Conservation (phyloP, 2,113 vertebrate species). For the Sinocyclocheilus anophthalmus region DNA sequence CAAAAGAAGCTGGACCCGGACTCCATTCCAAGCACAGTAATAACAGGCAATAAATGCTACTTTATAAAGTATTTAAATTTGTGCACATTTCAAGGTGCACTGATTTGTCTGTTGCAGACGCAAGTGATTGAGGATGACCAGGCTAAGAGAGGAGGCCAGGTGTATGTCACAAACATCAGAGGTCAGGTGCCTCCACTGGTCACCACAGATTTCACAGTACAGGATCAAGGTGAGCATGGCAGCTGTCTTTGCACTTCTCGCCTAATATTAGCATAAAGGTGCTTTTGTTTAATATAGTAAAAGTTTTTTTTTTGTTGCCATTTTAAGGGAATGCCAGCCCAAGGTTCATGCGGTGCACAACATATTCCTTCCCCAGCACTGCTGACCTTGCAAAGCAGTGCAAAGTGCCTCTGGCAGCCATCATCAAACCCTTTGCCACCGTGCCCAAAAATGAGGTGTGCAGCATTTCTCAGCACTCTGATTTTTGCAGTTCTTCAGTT, state of each 20-base stretch:
- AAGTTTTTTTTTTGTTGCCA: not conserved
- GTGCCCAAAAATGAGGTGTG: constrained; percentile 87
- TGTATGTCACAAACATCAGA: constrained; percentile 84
- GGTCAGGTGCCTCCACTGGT: constrained; percentile 94
- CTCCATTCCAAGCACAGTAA: constrained; percentile 90
- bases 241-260: not conserved
- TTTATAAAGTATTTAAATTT: not conserved
- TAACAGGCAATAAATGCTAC: constrained; percentile 52
- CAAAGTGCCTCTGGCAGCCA: constrained; percentile 86
- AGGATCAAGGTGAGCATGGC: constrained; percentile 89
- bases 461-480: not conserved
- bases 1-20: constrained; percentile 91
- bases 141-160: constrained; percentile 77
- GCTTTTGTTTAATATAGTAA: not conserved
- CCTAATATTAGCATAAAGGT: not conserved
- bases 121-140: constrained; percentile 91
- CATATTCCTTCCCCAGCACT: constrained; percentile 86
- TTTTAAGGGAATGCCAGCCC: constrained; percentile 88
- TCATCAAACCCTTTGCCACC: constrained; percentile 89
- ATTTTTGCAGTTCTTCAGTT: not conserved
- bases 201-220: constrained; percentile 86
- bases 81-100: not conserved
- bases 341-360: constrained; percentile 88
- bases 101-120: constrained; percentile 74
- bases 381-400: constrained; percentile 91